Conservation (phyloP, 2,797 vertebrate genomes). For the Anabacerthia variegaticeps region DNA sequence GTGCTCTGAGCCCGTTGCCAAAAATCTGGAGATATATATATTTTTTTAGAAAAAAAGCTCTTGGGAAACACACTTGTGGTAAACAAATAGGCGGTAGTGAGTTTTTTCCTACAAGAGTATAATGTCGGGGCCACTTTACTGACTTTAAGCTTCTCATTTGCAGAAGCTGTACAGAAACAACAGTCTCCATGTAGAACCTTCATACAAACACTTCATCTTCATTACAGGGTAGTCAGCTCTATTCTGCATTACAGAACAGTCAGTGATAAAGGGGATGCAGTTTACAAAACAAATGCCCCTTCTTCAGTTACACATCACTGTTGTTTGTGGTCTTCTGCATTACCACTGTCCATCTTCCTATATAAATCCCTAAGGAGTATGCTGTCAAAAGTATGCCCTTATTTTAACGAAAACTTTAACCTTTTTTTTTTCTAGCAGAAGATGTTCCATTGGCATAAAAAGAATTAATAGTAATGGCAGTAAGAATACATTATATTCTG, state of each 20-base stretch:
- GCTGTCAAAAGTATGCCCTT: not conserved
- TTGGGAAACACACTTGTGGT: not conserved
- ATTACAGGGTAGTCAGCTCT: not conserved
- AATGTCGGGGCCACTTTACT: not conserved
- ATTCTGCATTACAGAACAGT: not conserved
- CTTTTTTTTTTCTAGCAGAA: not conserved
- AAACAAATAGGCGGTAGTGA: slow-evolving; percentile 18
- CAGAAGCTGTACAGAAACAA: not conserved
- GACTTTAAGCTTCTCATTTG: not conserved
- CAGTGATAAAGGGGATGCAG: not conserved
- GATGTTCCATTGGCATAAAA: not conserved
- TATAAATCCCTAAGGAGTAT: not conserved
- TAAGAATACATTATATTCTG: not conserved
- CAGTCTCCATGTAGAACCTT: not conserved
- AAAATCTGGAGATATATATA: not conserved
- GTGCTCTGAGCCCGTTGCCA: slow-evolving; percentile 36
- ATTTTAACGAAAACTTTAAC: not conserved
- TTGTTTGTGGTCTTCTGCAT: not conserved
- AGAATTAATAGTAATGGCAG: not conserved
- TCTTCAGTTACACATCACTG: not conserved
- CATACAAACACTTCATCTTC: not conserved
- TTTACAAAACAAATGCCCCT: not conserved
- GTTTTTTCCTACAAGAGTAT: not conserved
- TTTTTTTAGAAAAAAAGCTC: not conserved
- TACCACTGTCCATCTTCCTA: not conserved